Percentiles rank a stretch among this genome's conserved stretches.
phyloP scores from a whole-genome alignment of 2,888 invertebrate genomes.

The Hartigia nigra region DNA sequence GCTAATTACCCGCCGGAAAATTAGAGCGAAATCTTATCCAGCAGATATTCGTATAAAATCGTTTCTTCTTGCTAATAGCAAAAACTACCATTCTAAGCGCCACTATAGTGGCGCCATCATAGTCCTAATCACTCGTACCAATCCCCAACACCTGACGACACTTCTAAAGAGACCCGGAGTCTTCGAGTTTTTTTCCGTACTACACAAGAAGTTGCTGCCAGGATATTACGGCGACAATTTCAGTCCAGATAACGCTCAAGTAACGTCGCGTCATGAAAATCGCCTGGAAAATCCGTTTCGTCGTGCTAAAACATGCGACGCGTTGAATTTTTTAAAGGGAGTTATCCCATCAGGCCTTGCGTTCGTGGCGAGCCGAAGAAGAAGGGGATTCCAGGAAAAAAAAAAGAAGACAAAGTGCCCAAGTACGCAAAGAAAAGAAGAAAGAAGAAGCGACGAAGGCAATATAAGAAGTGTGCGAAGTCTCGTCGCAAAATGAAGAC shows the following conservation, averaged over 20 bases:
- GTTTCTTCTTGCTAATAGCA: not conserved
- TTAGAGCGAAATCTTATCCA: not conserved
- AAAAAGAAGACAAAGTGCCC: not conserved
- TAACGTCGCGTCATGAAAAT: not conserved
- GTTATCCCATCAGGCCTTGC: conserved; percentile 14
- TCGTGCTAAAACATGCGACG: not conserved
- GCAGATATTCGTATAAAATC: not conserved
- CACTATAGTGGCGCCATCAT: not conserved
- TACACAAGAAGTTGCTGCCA: not conserved
- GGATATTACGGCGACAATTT: not conserved
- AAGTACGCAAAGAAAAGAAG: not conserved
- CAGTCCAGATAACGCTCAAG: not conserved
- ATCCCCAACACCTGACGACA: not conserved
- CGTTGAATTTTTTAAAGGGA: conserved; percentile 34
- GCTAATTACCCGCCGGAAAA: not conserved
- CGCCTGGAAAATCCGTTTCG: not conserved
- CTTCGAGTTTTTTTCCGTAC: not conserved
- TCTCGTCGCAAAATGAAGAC: not conserved
- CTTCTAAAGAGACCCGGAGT: not conserved
- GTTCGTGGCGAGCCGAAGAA: not conserved
- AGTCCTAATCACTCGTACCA: not conserved
- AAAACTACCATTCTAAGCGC: not conserved
- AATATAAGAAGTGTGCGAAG: not conserved
- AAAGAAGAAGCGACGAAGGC: not conserved
- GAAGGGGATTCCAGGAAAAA: not conserved